A percentile compares a stretch with the other conserved stretches of the same genome.
phyloP scores from a whole-genome alignment of 1,140 invertebrate species.

The Magallana ariakensis region DNA sequence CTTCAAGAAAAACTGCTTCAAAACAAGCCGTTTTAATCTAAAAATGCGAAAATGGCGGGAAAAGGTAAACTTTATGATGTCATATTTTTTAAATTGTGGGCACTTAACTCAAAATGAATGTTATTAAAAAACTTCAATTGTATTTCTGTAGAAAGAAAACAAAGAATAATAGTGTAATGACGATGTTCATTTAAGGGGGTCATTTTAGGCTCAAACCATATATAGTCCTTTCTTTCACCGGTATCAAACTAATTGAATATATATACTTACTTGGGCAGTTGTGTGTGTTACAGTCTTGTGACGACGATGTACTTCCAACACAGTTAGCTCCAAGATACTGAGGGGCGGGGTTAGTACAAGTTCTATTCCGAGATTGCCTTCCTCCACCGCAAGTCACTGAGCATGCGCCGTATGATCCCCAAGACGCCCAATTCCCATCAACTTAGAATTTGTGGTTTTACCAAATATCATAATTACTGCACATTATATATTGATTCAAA shows the following conservation, averaged over 20 bases:
- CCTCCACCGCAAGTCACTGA: conserved; percentile 28
- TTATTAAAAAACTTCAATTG: not conserved
- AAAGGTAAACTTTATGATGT: no score
- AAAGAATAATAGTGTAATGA: not conserved
- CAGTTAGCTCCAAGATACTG: conserved; percentile 20
- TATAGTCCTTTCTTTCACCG: not conserved
- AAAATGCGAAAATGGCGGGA: no score
- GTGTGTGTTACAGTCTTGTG: conserved; percentile 8
- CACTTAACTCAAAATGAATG: not conserved
- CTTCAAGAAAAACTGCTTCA: no score
- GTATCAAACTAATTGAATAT: not conserved
- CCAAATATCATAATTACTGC: not conserved
- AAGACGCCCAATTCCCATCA: conserved; percentile 30
- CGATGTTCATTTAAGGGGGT: not conserved
- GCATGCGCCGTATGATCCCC: conserved; percentile 26
- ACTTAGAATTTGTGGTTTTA: no score
- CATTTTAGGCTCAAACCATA: no score
- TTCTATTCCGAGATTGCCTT: not conserved
- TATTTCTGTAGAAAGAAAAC: no score
- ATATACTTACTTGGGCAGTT: conserved; percentile 1
- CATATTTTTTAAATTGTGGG: no score
- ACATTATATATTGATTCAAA: not conserved
- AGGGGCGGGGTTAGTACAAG: conserved; percentile 28
- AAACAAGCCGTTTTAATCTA: no score
- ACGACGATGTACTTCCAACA: not conserved